Evolutionary conservation across 2,888 invertebrate species (phyloP), one percentile per base, ranked within the genome.

Genomic region (Eupithecia inturbata): DNA sequence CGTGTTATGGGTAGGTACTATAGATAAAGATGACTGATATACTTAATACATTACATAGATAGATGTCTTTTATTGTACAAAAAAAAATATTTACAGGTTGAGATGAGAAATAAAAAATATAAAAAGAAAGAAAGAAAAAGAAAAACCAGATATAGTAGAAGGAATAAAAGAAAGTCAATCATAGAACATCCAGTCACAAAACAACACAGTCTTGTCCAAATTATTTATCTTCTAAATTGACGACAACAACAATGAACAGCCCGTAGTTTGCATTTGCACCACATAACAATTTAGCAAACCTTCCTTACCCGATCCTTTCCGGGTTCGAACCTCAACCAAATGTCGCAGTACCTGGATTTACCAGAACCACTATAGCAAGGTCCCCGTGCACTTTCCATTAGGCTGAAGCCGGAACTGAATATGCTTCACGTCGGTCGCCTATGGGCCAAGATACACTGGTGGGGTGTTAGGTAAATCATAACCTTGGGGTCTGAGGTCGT

Each of bases 331-430:
- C 88, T 86, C 84, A 81, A 85, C 87, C 88, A 89, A 90, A 90
- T 88, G 88, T 88, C 88, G 82, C 85, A 79, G 82, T 85, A 85
- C 88, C 88, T 85, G 88, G 87, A 86, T 86, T 85, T 85, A 71
- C 74, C 64, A 78, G 64, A 77, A 79, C 85, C 85, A 85, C 68
- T 79, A 79, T 77, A 80, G 67, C 73, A 73, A 78, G 85, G 85
- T 78, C 82, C 68, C 74, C 72, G 72, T 74, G 73, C 77, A 77
- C 70, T 76, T 77, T 71, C 77, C 66, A 72, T 73, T 66, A 68
- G 69, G 41, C 69, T 70, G 28, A 45, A 74, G 57, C 67, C 36
- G 41, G n/a, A 41, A 57, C 39, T 19, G 45, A 76, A 36, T 71
- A 60, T 69, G 68, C 6, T 63, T 31, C 62, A 73, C 57, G 60